phyloP scores from a whole-genome alignment of 2,888 invertebrate genomes.

The Metellina segmentata region DNA sequence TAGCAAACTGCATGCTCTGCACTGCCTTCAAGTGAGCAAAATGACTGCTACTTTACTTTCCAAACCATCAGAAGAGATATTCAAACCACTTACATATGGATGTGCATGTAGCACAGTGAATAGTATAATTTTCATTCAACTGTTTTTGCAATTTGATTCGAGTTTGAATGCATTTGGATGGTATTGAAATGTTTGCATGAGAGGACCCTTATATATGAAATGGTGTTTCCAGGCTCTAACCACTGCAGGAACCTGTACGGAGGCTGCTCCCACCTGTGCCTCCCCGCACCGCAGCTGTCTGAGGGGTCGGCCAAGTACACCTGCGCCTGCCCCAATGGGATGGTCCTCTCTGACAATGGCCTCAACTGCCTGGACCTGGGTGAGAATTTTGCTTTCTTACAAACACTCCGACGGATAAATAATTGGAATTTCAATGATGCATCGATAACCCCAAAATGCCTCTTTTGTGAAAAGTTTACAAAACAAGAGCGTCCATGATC shows the following conservation, averaged over 20 bases:
- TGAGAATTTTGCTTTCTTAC: slow-evolving; percentile 80
- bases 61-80: background rate
- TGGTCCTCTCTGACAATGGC: slow-evolving; percentile 87
- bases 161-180: too few species aligned
- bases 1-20: background rate
- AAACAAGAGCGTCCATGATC: background rate
- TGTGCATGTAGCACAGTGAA: too few species aligned
- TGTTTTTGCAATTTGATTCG: too few species aligned
- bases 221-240: slow-evolving; percentile 83
- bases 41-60: background rate
- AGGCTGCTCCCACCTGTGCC: slow-evolving; percentile 94
- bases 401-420: background rate
- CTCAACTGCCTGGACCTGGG: slow-evolving; percentile 94
- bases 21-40: background rate
- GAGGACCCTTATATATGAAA: background rate
- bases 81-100: too few species aligned
- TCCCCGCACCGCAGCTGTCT: slow-evolving; percentile 92
- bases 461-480: background rate
- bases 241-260: slow-evolving; percentile 95
- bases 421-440: background rate
- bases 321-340: slow-evolving; percentile 94
- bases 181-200: too few species aligned
- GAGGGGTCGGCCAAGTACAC: slow-evolving; percentile 89
- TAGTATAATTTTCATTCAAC: too few species aligned
- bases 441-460: background rate